A percentile compares a stretch with the other conserved stretches of the same genome.
phyloP scores from a whole-genome alignment of 2,888 invertebrate species.

The Ellobium chinense region DNA sequence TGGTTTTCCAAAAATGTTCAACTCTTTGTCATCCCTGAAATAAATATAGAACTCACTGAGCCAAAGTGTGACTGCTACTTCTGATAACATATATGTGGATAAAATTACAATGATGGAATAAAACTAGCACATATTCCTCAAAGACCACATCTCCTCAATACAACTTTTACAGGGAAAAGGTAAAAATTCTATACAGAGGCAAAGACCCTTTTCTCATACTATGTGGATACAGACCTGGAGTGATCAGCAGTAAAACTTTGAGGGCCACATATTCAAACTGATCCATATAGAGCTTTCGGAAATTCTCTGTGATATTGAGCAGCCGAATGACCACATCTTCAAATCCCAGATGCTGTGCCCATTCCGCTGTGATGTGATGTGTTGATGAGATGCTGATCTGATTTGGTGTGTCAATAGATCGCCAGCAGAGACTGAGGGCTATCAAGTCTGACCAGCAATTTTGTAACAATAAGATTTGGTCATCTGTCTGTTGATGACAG shows the following conservation, averaged over 20 bases:
- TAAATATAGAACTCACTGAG: too few relatives aligned
- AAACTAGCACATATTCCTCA: too few relatives aligned
- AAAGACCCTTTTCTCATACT: too few relatives aligned
- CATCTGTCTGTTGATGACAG: constrained; percentile 88
- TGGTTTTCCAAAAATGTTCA: too few relatives aligned
- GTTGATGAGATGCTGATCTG: constrained; percentile 58
- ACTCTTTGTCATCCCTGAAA: too few relatives aligned
- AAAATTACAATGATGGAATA: too few relatives aligned
- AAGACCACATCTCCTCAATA: too few relatives aligned
- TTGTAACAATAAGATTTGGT: constrained; percentile 96
- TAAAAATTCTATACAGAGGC: too few relatives aligned
- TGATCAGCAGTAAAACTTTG: constrained; percentile 94
- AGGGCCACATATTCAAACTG: constrained; percentile 97
- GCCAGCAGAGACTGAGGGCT: constrained; percentile 82
- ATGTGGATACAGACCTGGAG: constrained; percentile 88
- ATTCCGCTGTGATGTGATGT: constrained; percentile 82
- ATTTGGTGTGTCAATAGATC: constrained; percentile 92
- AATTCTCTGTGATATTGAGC: constrained; percentile 95
- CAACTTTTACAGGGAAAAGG: too few relatives aligned
- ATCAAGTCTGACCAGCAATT: constrained; percentile 93
- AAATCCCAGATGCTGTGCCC: constrained; percentile 84
- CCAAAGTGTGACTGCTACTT: too few relatives aligned
- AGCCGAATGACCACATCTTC: constrained; percentile 94
- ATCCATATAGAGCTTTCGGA: constrained; percentile 92
- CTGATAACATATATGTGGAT: too few relatives aligned